These are phyloP conservation scores for Hyposoter didymator DNA, from an alignment of 2,888 invertebrate genomes.

Conservation along the genomic window DNA sequence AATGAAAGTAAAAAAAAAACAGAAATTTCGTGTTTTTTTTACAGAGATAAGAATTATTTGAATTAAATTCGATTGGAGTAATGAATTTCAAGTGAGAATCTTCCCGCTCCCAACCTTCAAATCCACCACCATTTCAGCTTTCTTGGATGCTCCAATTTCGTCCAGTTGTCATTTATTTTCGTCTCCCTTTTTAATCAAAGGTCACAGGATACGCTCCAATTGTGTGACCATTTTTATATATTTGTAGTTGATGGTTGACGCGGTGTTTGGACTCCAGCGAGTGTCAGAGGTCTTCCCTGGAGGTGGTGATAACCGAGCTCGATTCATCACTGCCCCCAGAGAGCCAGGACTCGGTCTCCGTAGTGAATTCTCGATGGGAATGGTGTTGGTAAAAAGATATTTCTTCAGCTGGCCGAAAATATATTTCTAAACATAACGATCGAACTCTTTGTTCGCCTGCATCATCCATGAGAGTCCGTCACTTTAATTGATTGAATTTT, in stretches of 20 bases:
- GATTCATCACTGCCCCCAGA: constrained; percentile 83
- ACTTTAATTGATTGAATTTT: neutral
- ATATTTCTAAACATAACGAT: neutral
- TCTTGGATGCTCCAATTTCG: neutral
- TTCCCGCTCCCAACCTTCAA: neutral
- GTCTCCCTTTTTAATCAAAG: constrained; percentile 2
- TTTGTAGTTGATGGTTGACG: neutral
- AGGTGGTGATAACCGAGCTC: constrained; percentile 82
- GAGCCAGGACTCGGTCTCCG: constrained; percentile 31
- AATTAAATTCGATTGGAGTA: too few relatives aligned
- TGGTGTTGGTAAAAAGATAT: constrained; percentile 57
- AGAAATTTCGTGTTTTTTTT: neutral
- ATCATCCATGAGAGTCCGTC: constrained; percentile 25
- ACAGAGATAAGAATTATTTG: too few relatives aligned
- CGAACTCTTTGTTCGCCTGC: constrained; percentile 72
- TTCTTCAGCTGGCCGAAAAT: constrained; percentile 31
- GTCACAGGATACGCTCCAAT: neutral
- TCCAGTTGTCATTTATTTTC: neutral
- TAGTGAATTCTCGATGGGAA: constrained; percentile 36
- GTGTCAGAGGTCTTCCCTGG: constrained; percentile 75
- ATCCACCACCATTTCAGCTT: neutral
- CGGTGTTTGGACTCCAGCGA: neutral
- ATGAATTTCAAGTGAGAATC: neutral
- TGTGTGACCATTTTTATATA: neutral
- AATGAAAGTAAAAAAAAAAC: neutral